Evolutionary conservation across 2,888 invertebrate genomes (phyloP).

Genomic region (Chymomyza fuscimana): DNA sequence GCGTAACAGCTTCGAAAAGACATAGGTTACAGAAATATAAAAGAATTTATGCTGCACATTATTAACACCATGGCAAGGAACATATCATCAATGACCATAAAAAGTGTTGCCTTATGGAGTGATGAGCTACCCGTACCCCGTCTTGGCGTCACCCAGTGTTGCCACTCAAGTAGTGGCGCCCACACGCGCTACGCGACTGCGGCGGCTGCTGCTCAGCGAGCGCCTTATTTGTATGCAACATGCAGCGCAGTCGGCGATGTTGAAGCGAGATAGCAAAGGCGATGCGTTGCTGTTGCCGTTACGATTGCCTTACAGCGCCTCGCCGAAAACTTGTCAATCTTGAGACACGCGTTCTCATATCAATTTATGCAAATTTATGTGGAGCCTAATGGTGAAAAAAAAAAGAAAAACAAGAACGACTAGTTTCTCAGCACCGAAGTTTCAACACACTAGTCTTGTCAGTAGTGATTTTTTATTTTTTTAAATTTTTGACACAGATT

Average conservation of each 20-base stretch:
- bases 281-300: constrained; percentile 25
- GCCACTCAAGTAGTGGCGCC: constrained; percentile 60
- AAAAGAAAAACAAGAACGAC: not conserved
- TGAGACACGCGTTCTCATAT: constrained; percentile 53
- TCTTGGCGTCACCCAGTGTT: not conserved
- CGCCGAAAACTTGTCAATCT: constrained; percentile 45
- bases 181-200: constrained; percentile 45
- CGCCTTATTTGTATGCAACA: constrained; percentile 66
- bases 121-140: constrained; percentile 6
- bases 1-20: not conserved
- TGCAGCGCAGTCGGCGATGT: constrained; percentile 18
- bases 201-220: not conserved
- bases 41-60: constrained; percentile 51
- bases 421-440: not conserved
- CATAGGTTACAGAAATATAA: not conserved
- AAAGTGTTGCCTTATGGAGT: constrained; percentile 40
- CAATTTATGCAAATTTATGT: constrained; percentile 68
- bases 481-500: too few relatives aligned
- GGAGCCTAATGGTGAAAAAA: constrained; percentile 18
- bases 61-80: constrained; percentile 43
- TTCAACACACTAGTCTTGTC: not conserved
- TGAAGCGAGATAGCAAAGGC: constrained; percentile 39
- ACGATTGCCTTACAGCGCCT: constrained; percentile 40
- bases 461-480: too few relatives aligned
- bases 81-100: constrained; percentile 13